Conservation (phyloP, 2,797 vertebrate genomes). For the Mastacembelus armatus region DNA sequence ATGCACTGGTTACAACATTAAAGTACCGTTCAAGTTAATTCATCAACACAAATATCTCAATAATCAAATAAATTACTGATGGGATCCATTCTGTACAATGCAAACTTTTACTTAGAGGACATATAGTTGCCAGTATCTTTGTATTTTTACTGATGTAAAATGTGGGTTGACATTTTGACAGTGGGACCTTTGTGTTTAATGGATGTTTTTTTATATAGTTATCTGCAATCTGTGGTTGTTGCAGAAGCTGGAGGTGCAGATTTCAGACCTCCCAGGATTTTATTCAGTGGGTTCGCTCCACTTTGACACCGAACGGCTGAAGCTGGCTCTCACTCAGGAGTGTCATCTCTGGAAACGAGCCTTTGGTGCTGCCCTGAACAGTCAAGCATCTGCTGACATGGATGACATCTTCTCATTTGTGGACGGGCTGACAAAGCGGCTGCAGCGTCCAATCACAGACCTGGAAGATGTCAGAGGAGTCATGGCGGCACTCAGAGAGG, state of each 20-base stretch:
- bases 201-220: no score
- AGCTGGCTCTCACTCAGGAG: conserved; percentile 85
- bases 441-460: conserved; percentile 85
- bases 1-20: no score
- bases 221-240: no score
- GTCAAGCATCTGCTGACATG: conserved; percentile 80
- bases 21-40: no score
- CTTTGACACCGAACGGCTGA: conserved; percentile 80
- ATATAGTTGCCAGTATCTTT: no score
- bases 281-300: conserved; percentile 76
- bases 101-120: no score
- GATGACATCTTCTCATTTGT: conserved; percentile 82
- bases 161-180: no score
- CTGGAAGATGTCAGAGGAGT: conserved; percentile 85
- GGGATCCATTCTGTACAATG: no score
- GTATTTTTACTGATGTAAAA: no score
- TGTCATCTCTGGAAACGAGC: conserved; percentile 83
- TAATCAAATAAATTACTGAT: no score
- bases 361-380: conserved; percentile 84
- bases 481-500: conserved; percentile 85
- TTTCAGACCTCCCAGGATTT: conserved; percentile 80
- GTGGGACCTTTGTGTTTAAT: no score
- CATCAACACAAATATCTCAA: no score
- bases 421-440: conserved; percentile 80
- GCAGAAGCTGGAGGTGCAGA: conserved; percentile 84